phyloP scores from a whole-genome alignment of 2,113 vertebrate species.

The Bagarius yarrelli region DNA sequence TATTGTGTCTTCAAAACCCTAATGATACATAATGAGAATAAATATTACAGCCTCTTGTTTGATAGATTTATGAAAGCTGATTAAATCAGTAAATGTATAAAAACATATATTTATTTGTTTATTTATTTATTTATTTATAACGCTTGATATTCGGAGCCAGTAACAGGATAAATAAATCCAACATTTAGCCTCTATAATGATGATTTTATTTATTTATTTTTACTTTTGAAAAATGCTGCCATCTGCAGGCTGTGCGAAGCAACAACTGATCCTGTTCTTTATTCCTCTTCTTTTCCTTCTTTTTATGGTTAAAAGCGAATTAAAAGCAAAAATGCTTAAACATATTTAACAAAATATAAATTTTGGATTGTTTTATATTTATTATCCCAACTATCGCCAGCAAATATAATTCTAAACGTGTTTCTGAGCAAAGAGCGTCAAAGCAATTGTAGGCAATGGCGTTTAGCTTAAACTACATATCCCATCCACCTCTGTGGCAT shows the following conservation, averaged over 20 bases:
- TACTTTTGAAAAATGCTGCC: constrained; percentile 47
- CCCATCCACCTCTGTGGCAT: constrained; percentile 17
- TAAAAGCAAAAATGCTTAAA: no score
- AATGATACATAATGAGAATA: background rate
- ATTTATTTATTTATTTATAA: no score
- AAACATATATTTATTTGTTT: no score
- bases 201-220: background rate
- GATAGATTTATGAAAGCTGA: no score
- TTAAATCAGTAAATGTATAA: no score
- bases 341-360: no score
- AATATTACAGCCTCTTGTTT: no score
- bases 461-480: constrained; percentile 31
- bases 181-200: no score
- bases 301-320: background rate
- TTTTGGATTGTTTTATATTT: background rate
- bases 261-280: background rate
- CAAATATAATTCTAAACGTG: background rate
- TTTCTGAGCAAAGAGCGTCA: background rate
- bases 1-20: background rate
- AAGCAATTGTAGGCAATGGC: background rate
- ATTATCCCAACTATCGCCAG: background rate
- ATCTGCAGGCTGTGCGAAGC: constrained; percentile 51
- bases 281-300: background rate
- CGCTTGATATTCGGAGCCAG: background rate
- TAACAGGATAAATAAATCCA: background rate